Base-by-base conservation (phyloP, 2,888 invertebrate genomes). In the Pherbina coryleti region DNA sequence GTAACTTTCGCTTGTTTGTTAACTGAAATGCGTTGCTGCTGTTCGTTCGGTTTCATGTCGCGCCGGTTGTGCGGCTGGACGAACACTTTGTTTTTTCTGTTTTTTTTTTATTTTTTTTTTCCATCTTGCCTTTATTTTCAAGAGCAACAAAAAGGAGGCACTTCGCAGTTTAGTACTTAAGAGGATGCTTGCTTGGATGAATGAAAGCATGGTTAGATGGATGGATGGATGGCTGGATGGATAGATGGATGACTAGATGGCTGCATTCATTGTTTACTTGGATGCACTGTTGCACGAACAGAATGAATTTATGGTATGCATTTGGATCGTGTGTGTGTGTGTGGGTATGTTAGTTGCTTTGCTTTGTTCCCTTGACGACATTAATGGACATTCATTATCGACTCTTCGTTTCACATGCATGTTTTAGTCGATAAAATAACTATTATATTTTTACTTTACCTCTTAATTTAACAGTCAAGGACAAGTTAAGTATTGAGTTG, bases 1-100 rank as follows among this genome's bases (percentile, higher is more conserved):
- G 25, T 74, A 62, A 64, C 73, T 62, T 74, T 74, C 73, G 62
- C 73, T 74, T 62, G 37, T 3, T 31, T 28, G 37, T 34, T 37
- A 60, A 22, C 57, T 28, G 3, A 14, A 49, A 51, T 9, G 17
- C 22, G 34, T 31, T 64, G 64, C n/a, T 62, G 31, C 62, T n/a
- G 64, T 31, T 64, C 28, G 7, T 14, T 31, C 31, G 9, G 22
- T 28, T 69, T 49, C 22, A 51, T 69, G 69, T 25, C 25, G 69
- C 28, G 49, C 17, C 69, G 69, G 49, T 51, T 69, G 69, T 69
- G 22, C 73, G 22, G 34, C 73, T 60, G 62, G 49, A 49, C 49
- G 44, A 44, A 37, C 31, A 25, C 17, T 71, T 71, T 72, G 19
- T 5, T 57, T 22, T 55, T 55, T n/a, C 14, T 57, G n/a, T 72